Evolutionary conservation across 2,888 invertebrate genomes (phyloP), one percentile per base, ranked within the genome.

Genomic region (Isoperla grammatica): DNA sequence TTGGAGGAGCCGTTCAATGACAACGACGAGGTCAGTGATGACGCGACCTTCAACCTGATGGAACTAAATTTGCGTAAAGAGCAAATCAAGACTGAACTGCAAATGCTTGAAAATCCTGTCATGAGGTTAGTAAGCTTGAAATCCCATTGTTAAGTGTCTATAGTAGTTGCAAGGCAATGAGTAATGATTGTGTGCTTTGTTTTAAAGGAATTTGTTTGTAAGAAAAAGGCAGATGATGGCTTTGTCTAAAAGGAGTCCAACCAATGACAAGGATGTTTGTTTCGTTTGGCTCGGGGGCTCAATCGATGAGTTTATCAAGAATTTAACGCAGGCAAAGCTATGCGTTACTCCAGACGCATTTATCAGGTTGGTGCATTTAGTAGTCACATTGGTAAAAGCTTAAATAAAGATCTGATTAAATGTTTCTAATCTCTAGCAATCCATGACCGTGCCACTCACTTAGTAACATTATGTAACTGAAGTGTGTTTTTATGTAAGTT

Each of bases 21-120:
- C 40, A 76, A 46, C 74, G 79, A 40, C 74, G 78, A 17, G 71
- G 71, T 72, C 63, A 67, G 76, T 65, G 68, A 73, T 62, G 63
- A 71, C 67, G 68, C 72, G 59, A 68, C 80, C 1, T 76, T 78
- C 49, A 75, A 74, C 59, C 68, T 83, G 2, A 76, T 81, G 74
- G 76, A 79, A 61, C 70, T 81, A 1, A 80, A 83, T 66, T 73
- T 83, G 35, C 74, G 81, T 3, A 67, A 83, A 60, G 73, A 77
- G 37, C 78, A 81, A 68, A 83, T 84, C 39, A 79, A 79, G 62
- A 77, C 74, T 39, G 81, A 83, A 65, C 75, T 84, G 64, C 81
- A 82, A 62, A 74, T 83, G 15, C 69, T 82, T 1, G 83, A 83
- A 67, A 81, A 83, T 72, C 81, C 82, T 1, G 71, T 78, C 20